Evolutionary conservation across 2,888 invertebrate genomes (phyloP), one percentile per base, ranked within the genome.

Genomic region (Poecilobothrus nobilitatus): DNA sequence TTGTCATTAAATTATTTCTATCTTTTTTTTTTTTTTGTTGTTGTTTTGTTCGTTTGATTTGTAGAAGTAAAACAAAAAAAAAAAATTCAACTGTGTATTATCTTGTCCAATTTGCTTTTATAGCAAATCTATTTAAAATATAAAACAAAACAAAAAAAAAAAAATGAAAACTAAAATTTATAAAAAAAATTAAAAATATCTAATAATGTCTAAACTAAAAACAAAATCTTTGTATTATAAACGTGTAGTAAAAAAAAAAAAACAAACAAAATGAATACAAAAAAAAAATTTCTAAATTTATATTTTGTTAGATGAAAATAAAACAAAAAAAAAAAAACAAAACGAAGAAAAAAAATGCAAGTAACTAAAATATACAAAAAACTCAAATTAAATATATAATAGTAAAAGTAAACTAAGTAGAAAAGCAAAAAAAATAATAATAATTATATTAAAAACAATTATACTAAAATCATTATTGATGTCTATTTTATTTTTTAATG

Each of bases 21-120:
- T n/a, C n/a, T n/a, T n/a, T n/a, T n/a, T n/a, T n/a, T n/a, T 5
- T 27, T 27, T 27, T 37, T 53, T 53, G 6, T 53, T 53, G 1
- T 53, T 18, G 18, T 3, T 53, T 53, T 53, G n/a, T 44, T 44
- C 12, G 6, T 10, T 53, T 53, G 15, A 12, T 53, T 53, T 53
- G n/a, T 53, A 53, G 53, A 53, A 12, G 3, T 53, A 53, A 53
- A 27, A 27, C n/a, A n/a, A 27, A 27, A 27, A 27, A 27, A 4
- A 27, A 53, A 6, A 18, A 15, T 53, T 53, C 53, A 53, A 53
- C 18, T 53, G 53, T 53, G 53, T 53, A 53, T 53, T 53, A 18
- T 53, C 53, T 53, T 53, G 53, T 53, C 53, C 53, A 53, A 53
- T 53, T 53, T 53, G 53, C 53, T 53, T n/a, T n/a, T 53, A 53